Percentiles rank a stretch among this genome's conserved stretches.
Conservation (phyloP, 2,888 invertebrate genomes). For the Ochropleura plecta region DNA sequence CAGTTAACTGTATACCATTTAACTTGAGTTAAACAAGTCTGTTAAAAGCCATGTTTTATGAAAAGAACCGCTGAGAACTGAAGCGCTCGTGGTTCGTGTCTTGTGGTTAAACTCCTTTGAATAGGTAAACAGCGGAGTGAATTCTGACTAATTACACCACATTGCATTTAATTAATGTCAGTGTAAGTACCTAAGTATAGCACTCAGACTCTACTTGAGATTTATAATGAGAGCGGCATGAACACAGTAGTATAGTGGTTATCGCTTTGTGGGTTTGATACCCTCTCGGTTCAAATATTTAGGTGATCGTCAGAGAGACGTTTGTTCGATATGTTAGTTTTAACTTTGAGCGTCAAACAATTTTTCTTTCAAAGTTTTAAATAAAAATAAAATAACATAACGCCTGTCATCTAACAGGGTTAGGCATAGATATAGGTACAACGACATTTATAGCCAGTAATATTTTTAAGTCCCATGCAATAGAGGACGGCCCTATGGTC, state of each 20-base stretch:
- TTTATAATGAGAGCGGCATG: not conserved
- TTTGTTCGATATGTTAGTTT: not conserved
- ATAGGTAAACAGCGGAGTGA: constrained; percentile 33
- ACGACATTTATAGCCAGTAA: no score
- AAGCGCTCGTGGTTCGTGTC: not conserved
- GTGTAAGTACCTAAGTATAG: constrained; percentile 4
- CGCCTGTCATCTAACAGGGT: no score
- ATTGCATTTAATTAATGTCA: constrained; percentile 37
- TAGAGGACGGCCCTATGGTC: no score
- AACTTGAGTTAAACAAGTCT: constrained; percentile 13
- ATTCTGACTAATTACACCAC: constrained; percentile 38
- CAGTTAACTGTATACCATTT: not conserved
- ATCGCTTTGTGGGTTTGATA: not conserved
- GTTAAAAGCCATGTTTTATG: constrained; percentile 17
- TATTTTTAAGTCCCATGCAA: no score
- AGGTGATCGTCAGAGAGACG: not conserved
- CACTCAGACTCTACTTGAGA: not conserved
- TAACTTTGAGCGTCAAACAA: not conserved
- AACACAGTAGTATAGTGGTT: not conserved
- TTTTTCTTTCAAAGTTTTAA: not conserved
- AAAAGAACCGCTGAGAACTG: constrained; percentile 31
- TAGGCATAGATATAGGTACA: no score
- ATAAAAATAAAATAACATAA: no score
- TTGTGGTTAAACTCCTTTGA: constrained; percentile 33
- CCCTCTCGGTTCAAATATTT: not conserved